phyloP scores from a whole-genome alignment of 2,113 vertebrate genomes.

The Nesogale talazaci region DNA sequence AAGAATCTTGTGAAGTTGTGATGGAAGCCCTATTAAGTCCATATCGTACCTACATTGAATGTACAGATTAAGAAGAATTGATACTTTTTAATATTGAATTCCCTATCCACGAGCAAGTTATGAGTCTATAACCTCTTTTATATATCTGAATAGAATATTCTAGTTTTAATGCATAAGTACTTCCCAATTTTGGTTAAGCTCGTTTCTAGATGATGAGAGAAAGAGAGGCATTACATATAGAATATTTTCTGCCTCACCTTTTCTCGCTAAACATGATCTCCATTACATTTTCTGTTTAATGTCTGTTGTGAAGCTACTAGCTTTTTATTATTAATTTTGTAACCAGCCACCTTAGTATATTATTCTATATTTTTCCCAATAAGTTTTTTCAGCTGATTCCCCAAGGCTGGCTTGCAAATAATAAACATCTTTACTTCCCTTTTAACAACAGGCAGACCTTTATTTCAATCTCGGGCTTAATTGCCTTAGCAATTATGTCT shows the following conservation, averaged over 20 bases:
- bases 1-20: slow-evolving; percentile 37
- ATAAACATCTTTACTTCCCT: slow-evolving; percentile 43
- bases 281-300: slow-evolving; percentile 43
- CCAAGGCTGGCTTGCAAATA: slow-evolving; percentile 52
- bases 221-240: not conserved
- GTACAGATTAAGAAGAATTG: slow-evolving; percentile 50
- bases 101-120: slow-evolving; percentile 34
- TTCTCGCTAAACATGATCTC: slow-evolving; percentile 52
- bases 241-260: slow-evolving; percentile 38
- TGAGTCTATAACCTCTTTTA: slow-evolving; percentile 48
- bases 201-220: not conserved
- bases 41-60: slow-evolving; percentile 5
- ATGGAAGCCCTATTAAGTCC: slow-evolving; percentile 25
- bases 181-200: slow-evolving; percentile 54
- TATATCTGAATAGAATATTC: slow-evolving; percentile 29
- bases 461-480: slow-evolving; percentile 63
- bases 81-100: slow-evolving; percentile 62
- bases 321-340: slow-evolving; percentile 63
- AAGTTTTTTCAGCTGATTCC: slow-evolving; percentile 51
- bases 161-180: not conserved
- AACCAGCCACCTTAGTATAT: slow-evolving; percentile 38
- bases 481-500: slow-evolving; percentile 59
- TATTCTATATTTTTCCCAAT: slow-evolving; percentile 43
- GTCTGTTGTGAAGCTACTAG: slow-evolving; percentile 5
- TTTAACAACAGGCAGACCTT: slow-evolving; percentile 27